Evolutionary conservation across 2,888 invertebrate species (phyloP), one percentile per base, ranked within the genome.

Genomic region (Drosophila quinaria): DNA sequence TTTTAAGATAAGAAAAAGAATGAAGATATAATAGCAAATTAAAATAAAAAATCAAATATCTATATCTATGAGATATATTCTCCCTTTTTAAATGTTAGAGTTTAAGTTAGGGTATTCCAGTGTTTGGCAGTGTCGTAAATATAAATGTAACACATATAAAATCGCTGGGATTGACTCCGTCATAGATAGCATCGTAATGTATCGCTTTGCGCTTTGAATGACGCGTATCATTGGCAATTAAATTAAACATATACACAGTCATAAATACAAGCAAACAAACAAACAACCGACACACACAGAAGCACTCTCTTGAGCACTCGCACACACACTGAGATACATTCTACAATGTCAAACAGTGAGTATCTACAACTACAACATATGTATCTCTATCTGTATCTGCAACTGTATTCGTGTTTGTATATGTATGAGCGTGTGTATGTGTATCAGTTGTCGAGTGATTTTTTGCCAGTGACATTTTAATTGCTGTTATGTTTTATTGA

Each of bases 211-310:
- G 81, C 68, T 74, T 81, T 76, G 81, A 89, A 87, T 87, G 89
- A 85, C 88, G 86, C 90, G 86, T 89, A 86, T 86, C 86, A 86
- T 89, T 80, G 88, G 88, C 86, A 89, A 89, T 89, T 87, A 86
- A 86, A 85, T 87, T 81, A 78, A 89, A 87, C 66, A 78, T 72
- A 74, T 47, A 78, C 52, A 70, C 50, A 71, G 44, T 70, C 51
- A 66, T 49, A 66, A 49, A 68, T 22, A 55, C 31, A 54, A 31
- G 31, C 55, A 49, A 47, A 47, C 22, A 29, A 29, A 49, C 31
- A 33, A 13, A 58, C 49, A 60, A 22, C 51, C 56, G 56, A 22
- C 58, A 59, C 46, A 58, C 22, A 61, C 61, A 66, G 65, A 70
- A 61, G 67, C 64, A 61, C 51, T 49, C 62, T 44, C 47, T 15